phyloP scores from a whole-genome alignment of 2,888 invertebrate genomes.

The Drosophila diplacantha region DNA sequence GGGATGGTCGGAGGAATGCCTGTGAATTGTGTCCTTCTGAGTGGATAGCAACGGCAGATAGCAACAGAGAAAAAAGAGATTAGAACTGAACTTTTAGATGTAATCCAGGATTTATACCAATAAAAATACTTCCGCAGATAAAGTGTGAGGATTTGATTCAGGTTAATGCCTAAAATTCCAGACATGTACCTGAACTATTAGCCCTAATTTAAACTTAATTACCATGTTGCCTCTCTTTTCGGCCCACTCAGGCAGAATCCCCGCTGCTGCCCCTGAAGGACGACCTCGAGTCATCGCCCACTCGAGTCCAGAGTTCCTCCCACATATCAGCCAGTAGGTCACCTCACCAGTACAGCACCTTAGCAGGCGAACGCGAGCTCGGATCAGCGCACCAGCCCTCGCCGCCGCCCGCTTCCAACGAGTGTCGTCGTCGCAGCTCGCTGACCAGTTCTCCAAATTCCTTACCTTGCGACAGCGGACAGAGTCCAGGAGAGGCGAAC shows the following conservation, averaged over 20 bases:
- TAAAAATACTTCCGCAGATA: too few relatives aligned
- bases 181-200: not conserved
- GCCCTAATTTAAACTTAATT: not conserved
- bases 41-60: not conserved
- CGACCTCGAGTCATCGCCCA: conserved; percentile 33
- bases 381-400: not conserved
- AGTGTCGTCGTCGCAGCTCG: conserved; percentile 67
- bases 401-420: conserved; percentile 23
- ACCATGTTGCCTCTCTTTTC: not conserved
- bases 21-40: conserved; percentile 11
- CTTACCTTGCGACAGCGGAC: not conserved
- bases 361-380: too few relatives aligned
- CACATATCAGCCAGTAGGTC: conserved; percentile 66
- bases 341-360: conserved; percentile 29
- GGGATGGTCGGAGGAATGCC: conserved; percentile 9
- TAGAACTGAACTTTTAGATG: not conserved
- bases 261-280: conserved; percentile 72
- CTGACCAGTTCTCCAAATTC: conserved; percentile 41
- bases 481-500: conserved; percentile 34
- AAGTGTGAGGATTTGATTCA: not conserved
- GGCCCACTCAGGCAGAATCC: conserved; percentile 71
- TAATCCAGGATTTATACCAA: not conserved
- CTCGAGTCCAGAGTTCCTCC: conserved; percentile 34
- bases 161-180: not conserved
- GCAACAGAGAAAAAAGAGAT: not conserved